Evolutionary conservation across 2,797 vertebrate species (phyloP), one percentile per base, ranked within the genome.

Genomic region (Chromobotia macracanthus): DNA sequence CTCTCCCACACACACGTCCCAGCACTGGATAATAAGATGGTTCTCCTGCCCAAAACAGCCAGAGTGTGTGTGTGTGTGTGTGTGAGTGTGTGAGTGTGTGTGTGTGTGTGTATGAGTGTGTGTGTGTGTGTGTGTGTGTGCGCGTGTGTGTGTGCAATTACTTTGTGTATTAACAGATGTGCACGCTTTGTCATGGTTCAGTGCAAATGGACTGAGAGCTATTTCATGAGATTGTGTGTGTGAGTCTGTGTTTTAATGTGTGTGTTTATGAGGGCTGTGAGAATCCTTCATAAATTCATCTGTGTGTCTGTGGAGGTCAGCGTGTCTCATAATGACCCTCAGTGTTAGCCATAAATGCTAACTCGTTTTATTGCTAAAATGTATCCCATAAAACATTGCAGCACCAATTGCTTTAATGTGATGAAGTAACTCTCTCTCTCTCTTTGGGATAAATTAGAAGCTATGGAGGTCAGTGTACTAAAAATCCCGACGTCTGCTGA

Each of bases 81-180:
- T 75, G 19, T 46, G 66, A 69, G 77, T 80, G 35, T 72, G 41
- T 72, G 67, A 76, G n/a, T n/a, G n/a, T n/a, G n/a, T n/a, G n/a
- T n/a, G n/a, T n/a, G n/a, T n/a, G n/a, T n/a, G n/a, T n/a, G n/a
- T n/a, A n/a, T n/a, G n/a, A n/a, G n/a, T n/a, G n/a, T n/a, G n/a
- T n/a, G n/a, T n/a, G n/a, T n/a, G n/a, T n/a, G n/a, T n/a, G n/a
- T n/a, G n/a, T n/a, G n/a, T n/a, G n/a, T n/a, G n/a, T n/a, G n/a
- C n/a, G n/a, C n/a, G n/a, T n/a, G n/a, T 85, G 81, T 72, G 79
- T 82, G 74, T 58, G 71, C 80, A 84, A 86, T 82, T 77, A 80
- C 74, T 71, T 48, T 80, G 77, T 76, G 66, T 61, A 82, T 85
- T 85, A 85, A 83, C 80, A 83, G 68, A 80, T 81, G 80, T 79